Percentiles rank a stretch among this genome's conserved stretches.
Evolutionary conservation across 2,113 vertebrate species (phyloP).

Genomic region (Dipodomys stephensi): DNA sequence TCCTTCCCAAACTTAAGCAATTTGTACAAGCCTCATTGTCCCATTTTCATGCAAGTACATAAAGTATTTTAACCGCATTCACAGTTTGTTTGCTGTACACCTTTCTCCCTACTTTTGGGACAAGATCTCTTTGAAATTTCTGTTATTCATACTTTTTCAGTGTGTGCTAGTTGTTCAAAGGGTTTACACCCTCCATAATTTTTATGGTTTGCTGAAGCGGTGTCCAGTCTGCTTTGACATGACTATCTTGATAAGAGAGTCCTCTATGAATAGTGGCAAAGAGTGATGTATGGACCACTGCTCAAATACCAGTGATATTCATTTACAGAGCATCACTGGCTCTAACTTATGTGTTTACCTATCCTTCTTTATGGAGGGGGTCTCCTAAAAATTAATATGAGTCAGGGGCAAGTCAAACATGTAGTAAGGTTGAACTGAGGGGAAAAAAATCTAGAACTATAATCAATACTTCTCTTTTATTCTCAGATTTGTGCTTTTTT

Average conservation of each 20-base stretch:
- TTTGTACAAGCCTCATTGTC: too few relatives aligned
- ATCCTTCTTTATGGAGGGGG: not conserved
- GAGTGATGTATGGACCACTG: not conserved
- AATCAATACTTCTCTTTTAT: constrained; percentile 22
- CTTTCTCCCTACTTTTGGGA: too few relatives aligned
- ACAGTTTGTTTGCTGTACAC: too few relatives aligned
- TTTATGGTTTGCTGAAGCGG: constrained; percentile 1
- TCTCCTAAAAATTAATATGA: constrained; percentile 39
- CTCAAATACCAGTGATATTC: not conserved
- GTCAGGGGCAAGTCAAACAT: not conserved
- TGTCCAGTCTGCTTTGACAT: not conserved
- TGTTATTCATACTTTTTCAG: too few relatives aligned
- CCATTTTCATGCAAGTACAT: too few relatives aligned
- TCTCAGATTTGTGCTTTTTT: constrained; percentile 49
- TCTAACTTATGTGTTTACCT: constrained; percentile 27
- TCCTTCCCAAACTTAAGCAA: too few relatives aligned
- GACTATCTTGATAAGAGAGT: not conserved
- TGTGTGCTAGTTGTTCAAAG: too few relatives aligned
- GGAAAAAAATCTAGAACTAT: not conserved
- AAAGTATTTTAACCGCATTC: too few relatives aligned
- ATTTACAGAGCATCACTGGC: not conserved
- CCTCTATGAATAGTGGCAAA: not conserved
- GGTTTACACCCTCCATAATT: not conserved
- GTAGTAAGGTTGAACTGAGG: not conserved
- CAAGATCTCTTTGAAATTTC: too few relatives aligned